Evolutionary conservation across 1,140 invertebrate species (phyloP), one percentile per base, ranked within the genome.

Genomic region (Bemisia tabaci): DNA sequence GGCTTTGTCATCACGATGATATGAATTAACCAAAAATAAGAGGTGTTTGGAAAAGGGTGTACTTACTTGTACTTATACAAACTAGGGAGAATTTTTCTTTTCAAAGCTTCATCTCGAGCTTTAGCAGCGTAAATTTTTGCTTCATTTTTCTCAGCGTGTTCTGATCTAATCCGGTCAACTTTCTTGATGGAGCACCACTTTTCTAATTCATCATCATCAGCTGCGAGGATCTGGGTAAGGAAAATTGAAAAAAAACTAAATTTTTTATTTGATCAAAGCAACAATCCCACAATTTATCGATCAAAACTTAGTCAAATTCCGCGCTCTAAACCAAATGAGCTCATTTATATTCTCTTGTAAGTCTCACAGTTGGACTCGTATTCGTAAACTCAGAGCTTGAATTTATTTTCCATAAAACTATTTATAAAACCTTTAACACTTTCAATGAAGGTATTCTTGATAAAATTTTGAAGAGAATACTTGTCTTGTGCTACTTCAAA

Each of bases 141-240:
- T 70, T 97, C 94, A 66, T 86, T 86, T 68, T 82, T 81, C 79
- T 98, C 95, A 27, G 88, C 83, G 65, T 90, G 79, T 12, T 90
- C 85, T 0, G 87, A 82, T 60, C 90, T 82, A 71, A 89, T 84
- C 74, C 90, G 86, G n/a, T 87, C 82, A 12, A 92, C 87, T 79
- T 92, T 95, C 77, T 94, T 96, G 1, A 98, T 76, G 0, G 94
- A 91, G 73, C 87, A 92, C 96, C 96, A 98, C 70, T 85, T 84
- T 74, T 98, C 98, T 2, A 99, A 79, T 79, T 98, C 95, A 73
- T 86, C 88, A 74, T 97, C 94, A 74, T 94, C 88, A 48, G 93
- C 91, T 72, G 84, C 78, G 67, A 98, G 80, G 75, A 99, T 94
- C 90, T 94, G 73, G 62, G n/a, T n/a, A n/a, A n/a, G n/a, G n/a